Evolutionary conservation across 2,888 invertebrate genomes (phyloP).

Genomic region (Coleophora deauratella): DNA sequence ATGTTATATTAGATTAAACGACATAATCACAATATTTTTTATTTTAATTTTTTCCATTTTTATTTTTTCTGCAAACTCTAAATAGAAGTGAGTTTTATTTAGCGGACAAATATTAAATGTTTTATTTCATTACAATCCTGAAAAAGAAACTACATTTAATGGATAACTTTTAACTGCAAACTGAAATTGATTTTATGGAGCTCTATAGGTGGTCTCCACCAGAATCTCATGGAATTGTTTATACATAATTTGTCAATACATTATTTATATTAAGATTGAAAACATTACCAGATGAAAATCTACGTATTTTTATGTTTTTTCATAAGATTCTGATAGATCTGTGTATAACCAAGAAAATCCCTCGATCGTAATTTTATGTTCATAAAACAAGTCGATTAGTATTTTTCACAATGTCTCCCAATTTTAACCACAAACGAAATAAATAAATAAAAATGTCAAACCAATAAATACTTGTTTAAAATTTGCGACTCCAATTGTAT

Average conservation of each 20-base stretch:
- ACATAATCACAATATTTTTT: conserved; percentile 48
- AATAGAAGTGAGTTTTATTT: conserved; percentile 30
- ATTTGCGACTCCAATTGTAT: not conserved
- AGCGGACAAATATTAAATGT: conserved; percentile 24
- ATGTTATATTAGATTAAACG: conserved; percentile 35
- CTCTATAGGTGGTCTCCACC: no score
- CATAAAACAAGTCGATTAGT: no score
- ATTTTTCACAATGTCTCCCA: conserved; percentile 6
- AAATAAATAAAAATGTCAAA: not conserved
- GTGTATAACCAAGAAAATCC: no score
- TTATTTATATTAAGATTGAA: no score
- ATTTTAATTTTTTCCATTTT: conserved; percentile 39
- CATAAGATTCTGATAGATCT: no score
- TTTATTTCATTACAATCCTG: conserved; percentile 24
- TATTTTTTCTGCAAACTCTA: conserved; percentile 34
- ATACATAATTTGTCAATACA: no score
- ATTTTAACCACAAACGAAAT: not conserved
- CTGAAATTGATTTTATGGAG: no score
- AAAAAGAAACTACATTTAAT: conserved; percentile 50
- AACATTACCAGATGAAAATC: no score
- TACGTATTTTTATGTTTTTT: no score
- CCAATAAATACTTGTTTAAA: not conserved
- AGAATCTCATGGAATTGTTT: no score
- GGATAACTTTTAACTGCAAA: no score
- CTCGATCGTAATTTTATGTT: no score